Conservation (phyloP, 2,888 invertebrate genomes). For the Habrosyne pyritoides region DNA sequence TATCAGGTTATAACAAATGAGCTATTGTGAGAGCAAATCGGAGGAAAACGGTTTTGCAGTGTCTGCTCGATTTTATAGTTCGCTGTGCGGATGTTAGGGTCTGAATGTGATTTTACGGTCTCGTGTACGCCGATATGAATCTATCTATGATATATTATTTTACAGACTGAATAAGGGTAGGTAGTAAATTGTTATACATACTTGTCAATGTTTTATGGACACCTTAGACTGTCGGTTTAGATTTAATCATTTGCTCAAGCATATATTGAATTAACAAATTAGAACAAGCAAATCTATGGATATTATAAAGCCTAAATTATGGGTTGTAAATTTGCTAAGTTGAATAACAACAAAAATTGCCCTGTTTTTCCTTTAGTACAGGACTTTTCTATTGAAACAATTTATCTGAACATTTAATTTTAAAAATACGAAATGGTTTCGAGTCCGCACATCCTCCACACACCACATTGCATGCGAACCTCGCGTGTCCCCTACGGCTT, state of each 20-base stretch:
- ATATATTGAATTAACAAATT: too few relatives aligned
- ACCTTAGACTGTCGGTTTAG: neutral
- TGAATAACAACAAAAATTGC: too few relatives aligned
- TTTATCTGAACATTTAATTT: neutral
- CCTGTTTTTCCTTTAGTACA: too few relatives aligned
- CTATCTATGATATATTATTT: constrained; percentile 10
- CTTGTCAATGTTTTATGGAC: neutral
- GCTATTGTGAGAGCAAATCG: constrained; percentile 79
- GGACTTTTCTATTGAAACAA: neutral
- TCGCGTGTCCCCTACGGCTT: constrained; percentile 64
- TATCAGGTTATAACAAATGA: constrained; percentile 83
- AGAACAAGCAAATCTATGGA: too few relatives aligned
- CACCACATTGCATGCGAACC: constrained; percentile 54
- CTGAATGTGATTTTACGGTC: constrained; percentile 32
- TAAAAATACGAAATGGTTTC: constrained; percentile 17
- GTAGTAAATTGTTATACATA: neutral
- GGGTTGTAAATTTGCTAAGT: too few relatives aligned
- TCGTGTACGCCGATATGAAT: constrained; percentile 9
- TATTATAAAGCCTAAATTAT: too few relatives aligned
- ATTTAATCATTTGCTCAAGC: too few relatives aligned
- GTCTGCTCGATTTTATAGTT: constrained; percentile 72
- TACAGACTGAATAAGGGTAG: neutral
- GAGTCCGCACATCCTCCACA: constrained; percentile 25
- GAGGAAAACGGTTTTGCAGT: constrained; percentile 73
- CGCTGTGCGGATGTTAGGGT: constrained; percentile 27